phyloP scores from a whole-genome alignment of 2,888 invertebrate species.

The Limnephilus marmoratus region DNA sequence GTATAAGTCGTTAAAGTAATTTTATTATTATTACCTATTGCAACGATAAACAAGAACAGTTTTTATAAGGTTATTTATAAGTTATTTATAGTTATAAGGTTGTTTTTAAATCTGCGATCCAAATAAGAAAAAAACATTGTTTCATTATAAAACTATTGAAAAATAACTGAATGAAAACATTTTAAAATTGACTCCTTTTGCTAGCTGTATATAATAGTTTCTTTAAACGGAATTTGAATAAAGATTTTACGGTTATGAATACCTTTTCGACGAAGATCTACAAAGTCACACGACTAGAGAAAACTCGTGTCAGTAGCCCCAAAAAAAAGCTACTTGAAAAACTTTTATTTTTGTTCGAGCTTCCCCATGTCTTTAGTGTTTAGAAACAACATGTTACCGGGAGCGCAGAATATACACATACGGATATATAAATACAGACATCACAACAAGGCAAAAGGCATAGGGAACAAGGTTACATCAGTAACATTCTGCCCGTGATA shows the following conservation, averaged over 20 bases:
- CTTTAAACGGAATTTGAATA: not conserved
- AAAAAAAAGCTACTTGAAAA: not conserved
- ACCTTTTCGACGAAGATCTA: not conserved
- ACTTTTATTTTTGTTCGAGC: not conserved
- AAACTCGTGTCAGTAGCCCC: not conserved
- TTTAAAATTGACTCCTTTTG: no score
- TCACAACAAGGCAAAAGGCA: not conserved
- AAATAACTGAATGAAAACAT: no score
- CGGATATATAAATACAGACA: not conserved
- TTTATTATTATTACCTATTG: no score
- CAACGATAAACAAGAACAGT: no score
- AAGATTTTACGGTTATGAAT: not conserved
- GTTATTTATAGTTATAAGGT: no score
- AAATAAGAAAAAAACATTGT: no score
- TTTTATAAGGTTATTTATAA: no score
- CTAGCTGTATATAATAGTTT: not conserved
- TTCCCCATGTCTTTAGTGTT: not conserved
- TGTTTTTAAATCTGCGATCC: no score
- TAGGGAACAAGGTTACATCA: not conserved
- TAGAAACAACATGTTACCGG: not conserved
- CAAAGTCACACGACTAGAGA: not conserved
- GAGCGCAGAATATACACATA: not conserved
- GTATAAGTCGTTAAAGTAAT: no score
- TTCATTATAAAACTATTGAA: no score
- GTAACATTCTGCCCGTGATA: slow-evolving; percentile 6